A percentile compares a stretch with the other conserved stretches of the same genome.
phyloP scores from a whole-genome alignment of 2,113 vertebrate genomes.

The Neogale vison region DNA sequence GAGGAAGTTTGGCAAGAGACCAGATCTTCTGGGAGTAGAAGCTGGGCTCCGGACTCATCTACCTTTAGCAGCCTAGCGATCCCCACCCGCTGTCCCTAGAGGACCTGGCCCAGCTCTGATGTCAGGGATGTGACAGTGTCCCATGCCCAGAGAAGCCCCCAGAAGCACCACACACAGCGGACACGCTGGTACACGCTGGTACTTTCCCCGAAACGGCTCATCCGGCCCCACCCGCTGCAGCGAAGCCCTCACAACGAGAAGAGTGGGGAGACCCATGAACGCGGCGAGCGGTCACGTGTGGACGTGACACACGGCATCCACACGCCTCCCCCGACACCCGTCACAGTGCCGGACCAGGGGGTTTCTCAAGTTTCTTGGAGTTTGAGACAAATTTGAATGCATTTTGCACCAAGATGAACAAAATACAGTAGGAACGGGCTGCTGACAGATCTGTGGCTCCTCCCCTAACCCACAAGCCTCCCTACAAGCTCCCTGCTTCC shows the following conservation, averaged over 20 bases:
- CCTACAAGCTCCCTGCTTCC: neutral
- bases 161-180: neutral
- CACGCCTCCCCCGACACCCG: neutral
- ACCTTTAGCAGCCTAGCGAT: neutral
- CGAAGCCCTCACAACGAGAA: neutral
- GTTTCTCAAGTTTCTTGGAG: conserved; percentile 27
- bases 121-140: neutral
- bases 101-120: neutral
- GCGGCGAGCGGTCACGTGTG: accelerated
- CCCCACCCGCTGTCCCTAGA: neutral
- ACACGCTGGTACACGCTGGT: neutral
- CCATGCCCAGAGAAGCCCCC: neutral
- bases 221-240: neutral
- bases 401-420: conserved; percentile 31
- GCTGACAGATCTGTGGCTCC: neutral
- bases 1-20: neutral
- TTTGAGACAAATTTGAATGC: neutral
- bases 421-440: neutral
- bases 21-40: neutral
- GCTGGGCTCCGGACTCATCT: neutral
- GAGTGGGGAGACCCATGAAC: neutral
- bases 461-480: neutral
- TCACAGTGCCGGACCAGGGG: neutral
- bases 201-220: conserved; percentile 50
- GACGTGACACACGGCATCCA: neutral